Evolutionary conservation across 2,888 invertebrate genomes (phyloP).

Genomic region (Netelia inedita): DNA sequence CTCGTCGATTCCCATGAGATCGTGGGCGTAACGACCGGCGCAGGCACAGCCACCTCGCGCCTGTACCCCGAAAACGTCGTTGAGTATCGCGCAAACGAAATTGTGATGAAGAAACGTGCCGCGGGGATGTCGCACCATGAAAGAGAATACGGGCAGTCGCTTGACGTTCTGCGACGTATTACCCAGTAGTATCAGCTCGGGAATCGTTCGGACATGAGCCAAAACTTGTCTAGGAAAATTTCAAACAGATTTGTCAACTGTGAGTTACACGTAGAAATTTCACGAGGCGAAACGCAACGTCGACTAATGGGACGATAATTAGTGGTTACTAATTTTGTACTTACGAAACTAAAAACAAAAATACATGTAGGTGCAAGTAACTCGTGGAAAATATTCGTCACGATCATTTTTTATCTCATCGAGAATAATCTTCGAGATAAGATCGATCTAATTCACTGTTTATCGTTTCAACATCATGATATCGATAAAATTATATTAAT

Average conservation of each 20-base stretch:
- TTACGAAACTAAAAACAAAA: too few species aligned
- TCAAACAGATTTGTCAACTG: not conserved
- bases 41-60: slow-evolving; percentile 93
- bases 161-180: slow-evolving; percentile 89
- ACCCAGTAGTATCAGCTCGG: slow-evolving; percentile 92
- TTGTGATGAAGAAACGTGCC: slow-evolving; percentile 96
- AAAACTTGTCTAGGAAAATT: slow-evolving; percentile 89
- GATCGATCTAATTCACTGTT: slow-evolving; percentile 18
- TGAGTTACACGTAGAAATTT: too few species aligned
- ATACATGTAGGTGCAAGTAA: too few species aligned
- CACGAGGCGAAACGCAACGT: too few species aligned
- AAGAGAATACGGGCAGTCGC: slow-evolving; percentile 93
- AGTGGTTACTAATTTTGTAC: not conserved
- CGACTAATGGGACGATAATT: not conserved
- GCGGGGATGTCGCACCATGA: slow-evolving; percentile 93
- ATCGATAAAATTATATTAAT: not conserved
- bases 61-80: slow-evolving; percentile 97
- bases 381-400: not conserved
- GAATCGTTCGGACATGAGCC: slow-evolving; percentile 92
- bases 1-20: slow-evolving; percentile 93
- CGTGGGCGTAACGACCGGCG: slow-evolving; percentile 94
- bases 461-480: not conserved
- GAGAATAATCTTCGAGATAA: slow-evolving; percentile 5
- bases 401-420: not conserved
- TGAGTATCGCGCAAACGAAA: slow-evolving; percentile 93